Conservation (phyloP, 1,140 invertebrate species). For the Achroia grisella region DNA sequence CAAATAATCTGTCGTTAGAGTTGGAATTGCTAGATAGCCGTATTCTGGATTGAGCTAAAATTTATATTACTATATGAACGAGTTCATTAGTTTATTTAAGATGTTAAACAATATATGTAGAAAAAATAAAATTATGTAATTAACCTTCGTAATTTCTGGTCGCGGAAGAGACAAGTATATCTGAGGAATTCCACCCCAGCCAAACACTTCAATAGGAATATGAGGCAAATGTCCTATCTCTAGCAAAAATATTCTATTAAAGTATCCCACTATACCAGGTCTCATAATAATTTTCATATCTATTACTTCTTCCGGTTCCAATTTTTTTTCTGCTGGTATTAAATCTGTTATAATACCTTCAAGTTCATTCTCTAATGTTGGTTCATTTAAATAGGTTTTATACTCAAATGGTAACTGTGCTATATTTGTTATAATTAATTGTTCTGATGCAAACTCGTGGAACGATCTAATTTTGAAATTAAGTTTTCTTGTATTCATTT, state of each 20-base stretch:
- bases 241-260: slow-evolving; percentile 43
- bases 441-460: slow-evolving; percentile 50
- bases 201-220: slow-evolving; percentile 53
- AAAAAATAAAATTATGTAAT: slow-evolving; percentile 6
- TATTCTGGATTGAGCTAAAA: slow-evolving; percentile 35
- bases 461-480: slow-evolving; percentile 65
- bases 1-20: slow-evolving; percentile 49
- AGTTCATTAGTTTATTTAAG: too few species aligned
- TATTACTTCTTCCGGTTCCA: slow-evolving; percentile 39
- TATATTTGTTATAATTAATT: slow-evolving; percentile 41
- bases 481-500: slow-evolving; percentile 39
- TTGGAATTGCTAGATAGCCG: slow-evolving; percentile 47
- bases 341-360: slow-evolving; percentile 44
- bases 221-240: slow-evolving; percentile 55
- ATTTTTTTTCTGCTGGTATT: slow-evolving; percentile 34
- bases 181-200: slow-evolving; percentile 63
- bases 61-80: neutral
- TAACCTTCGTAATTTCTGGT: slow-evolving; percentile 35
- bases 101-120: neutral
- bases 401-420: slow-evolving; percentile 51
- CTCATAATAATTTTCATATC: slow-evolving; percentile 43
- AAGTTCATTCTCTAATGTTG: slow-evolving; percentile 36
- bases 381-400: slow-evolving; percentile 52
- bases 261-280: slow-evolving; percentile 57
- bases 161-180: slow-evolving; percentile 45